Percentiles rank a stretch among this genome's conserved stretches.
phyloP scores from a whole-genome alignment of 2,888 invertebrate species.

The Oscheius myriophilus region DNA sequence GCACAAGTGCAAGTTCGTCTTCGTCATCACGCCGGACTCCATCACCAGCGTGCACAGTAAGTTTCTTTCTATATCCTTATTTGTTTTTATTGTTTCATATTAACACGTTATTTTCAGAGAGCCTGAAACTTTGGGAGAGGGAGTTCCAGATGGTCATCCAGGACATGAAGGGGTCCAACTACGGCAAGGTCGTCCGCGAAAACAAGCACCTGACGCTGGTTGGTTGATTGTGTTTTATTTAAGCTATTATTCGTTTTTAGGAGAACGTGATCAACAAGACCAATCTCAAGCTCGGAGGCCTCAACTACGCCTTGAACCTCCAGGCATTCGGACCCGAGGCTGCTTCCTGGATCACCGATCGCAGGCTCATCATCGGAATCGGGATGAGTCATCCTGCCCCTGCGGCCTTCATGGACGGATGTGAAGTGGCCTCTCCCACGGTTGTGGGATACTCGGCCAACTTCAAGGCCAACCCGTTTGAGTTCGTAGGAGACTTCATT shows the following conservation, averaged over 20 bases:
- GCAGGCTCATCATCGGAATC: slow-evolving; percentile 34
- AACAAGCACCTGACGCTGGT: slow-evolving; percentile 41
- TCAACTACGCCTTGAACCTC: slow-evolving; percentile 40
- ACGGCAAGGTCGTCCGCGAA: slow-evolving; percentile 24
- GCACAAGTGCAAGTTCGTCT: slow-evolving; percentile 31
- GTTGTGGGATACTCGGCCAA: slow-evolving; percentile 46
- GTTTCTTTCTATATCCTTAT: background rate
- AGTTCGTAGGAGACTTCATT: slow-evolving; percentile 54
- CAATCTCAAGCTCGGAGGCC: slow-evolving; percentile 52
- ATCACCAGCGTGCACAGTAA: slow-evolving; percentile 37
- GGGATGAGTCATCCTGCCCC: slow-evolving; percentile 41
- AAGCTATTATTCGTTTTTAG: slow-evolving; percentile 42
- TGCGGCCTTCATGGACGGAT: background rate
- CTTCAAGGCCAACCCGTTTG: slow-evolving; percentile 32
- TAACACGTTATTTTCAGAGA: slow-evolving; percentile 42
- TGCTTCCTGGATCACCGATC: background rate
- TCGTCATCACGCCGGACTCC: slow-evolving; percentile 41
- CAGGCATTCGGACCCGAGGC: slow-evolving; percentile 3
- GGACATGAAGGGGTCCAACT: slow-evolving; percentile 55
- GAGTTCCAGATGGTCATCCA: slow-evolving; percentile 50
- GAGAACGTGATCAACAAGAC: slow-evolving; percentile 56
- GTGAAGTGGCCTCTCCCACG: background rate
- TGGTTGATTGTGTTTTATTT: too few relatives aligned
- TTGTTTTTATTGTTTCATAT: slow-evolving; percentile 9
- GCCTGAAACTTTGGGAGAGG: slow-evolving; percentile 44